Evolutionary conservation across 2,113 vertebrate species (phyloP), one percentile per base, ranked within the genome.

Genomic region (Peromyscus polionotus): DNA sequence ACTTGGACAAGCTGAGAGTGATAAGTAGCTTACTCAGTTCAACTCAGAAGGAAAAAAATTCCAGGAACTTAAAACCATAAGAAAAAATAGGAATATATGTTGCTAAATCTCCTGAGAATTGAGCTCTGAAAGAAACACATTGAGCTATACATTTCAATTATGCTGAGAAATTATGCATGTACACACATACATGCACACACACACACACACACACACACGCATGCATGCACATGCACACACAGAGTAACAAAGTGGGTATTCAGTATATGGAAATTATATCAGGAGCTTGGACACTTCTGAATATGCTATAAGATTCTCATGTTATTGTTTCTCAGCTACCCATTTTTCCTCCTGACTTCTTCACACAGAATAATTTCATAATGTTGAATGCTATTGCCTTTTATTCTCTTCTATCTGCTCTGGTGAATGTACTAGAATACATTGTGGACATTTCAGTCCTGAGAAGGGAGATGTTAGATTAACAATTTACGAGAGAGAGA

Each of bases 41-140:
- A 96, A 61, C 88, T 95, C 36, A 95, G 77, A 96, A 87, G n/a
- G 93, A 96, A 97, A 51, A 96, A 96, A 91, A 80, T 94, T 91
- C 48, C 59, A 94, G 83, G 39, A 95, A 91, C 45, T 90, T 88
- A 95, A 96, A 95, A 79, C 20, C 42, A 39, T 91, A 72, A 86
- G 42, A 36, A 63, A 90, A 90, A 75, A 54, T 51, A 87, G 42
- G 51, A 92, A 92, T 83, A 39, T 57, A 65, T 51, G 20, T 5
- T 22, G 17, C 72, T 72, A 33, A 86, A 68, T 63, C 26, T 87
- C 85, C 24, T 75, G 70, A 95, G 54, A 5, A 57, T 76, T 96
- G 76, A 90, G 11, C 65, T 88, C 87, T 93, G 54, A 96, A 94
- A 97, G 70, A 95, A 96, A 92, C 42, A 57, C 31, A 73, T 31